Evolutionary conservation across 2,797 vertebrate genomes (phyloP).

Genomic region (Alosa sapidissima): DNA sequence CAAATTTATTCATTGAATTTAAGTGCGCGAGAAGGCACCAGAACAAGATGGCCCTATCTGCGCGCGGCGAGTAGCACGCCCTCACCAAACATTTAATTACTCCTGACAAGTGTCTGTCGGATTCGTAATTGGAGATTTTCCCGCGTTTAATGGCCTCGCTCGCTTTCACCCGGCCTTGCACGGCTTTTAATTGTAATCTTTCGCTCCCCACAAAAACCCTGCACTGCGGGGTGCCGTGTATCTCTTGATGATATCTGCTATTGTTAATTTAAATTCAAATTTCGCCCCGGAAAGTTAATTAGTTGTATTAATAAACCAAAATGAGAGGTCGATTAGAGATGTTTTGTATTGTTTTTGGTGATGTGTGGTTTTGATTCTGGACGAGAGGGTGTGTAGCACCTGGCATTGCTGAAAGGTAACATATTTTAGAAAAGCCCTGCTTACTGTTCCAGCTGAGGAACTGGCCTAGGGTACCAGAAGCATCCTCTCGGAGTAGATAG

Average conservation of each 20-base stretch:
- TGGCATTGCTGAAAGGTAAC: not conserved
- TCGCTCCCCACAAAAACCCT: conserved; percentile 64
- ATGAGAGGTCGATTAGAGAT: conserved; percentile 65
- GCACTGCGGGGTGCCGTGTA: conserved; percentile 67
- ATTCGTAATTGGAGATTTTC: conserved; percentile 77
- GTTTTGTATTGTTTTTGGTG: conserved; percentile 61
- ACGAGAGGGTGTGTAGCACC: not conserved
- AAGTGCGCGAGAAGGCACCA: conserved; percentile 66
- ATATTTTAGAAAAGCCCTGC: not conserved
- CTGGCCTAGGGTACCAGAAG: not conserved
- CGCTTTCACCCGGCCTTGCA: conserved; percentile 61
- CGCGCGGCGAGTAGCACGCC: conserved; percentile 65
- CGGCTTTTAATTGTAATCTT: conserved; percentile 67
- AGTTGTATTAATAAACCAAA: conserved; percentile 68
- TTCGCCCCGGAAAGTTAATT: conserved; percentile 75
- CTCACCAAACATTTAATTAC: conserved; percentile 78
- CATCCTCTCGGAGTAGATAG: not conserved
- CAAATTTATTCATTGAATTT: conserved; percentile 64
- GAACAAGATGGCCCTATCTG: conserved; percentile 67
- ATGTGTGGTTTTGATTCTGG: conserved; percentile 58
- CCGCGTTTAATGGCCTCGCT: conserved; percentile 68
- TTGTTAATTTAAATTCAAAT: conserved; percentile 81
- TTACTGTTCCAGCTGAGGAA: not conserved
- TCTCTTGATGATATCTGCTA: conserved; percentile 72
- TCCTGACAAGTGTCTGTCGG: conserved; percentile 74